A percentile compares a stretch with the other conserved stretches of the same genome.
Conservation (phyloP, 2,113 vertebrate genomes). For the Hylia prasina region DNA sequence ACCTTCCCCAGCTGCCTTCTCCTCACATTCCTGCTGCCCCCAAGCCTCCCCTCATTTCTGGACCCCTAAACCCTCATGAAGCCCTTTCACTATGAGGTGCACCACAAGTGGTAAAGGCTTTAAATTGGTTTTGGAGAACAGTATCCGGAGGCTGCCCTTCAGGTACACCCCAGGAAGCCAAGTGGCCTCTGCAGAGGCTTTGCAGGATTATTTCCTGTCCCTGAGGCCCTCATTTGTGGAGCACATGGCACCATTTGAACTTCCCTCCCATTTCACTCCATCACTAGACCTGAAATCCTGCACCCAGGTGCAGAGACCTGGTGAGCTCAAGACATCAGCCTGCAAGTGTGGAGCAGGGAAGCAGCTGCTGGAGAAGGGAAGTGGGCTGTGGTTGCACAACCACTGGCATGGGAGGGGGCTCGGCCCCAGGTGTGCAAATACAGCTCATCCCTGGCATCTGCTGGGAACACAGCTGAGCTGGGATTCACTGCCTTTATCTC, state of each 20-base stretch:
- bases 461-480: neutral
- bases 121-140: neutral
- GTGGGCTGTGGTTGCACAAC: neutral
- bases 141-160: neutral
- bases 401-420: neutral
- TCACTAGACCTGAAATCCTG: neutral
- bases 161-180: neutral
- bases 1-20: neutral
- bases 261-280: neutral
- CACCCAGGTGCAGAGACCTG: neutral
- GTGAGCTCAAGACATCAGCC: neutral
- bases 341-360: neutral
- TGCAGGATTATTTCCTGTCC: neutral
- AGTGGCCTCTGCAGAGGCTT: neutral
- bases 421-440: neutral
- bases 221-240: neutral
- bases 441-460: neutral
- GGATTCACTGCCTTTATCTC: neutral
- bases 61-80: neutral
- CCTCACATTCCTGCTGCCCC: neutral
- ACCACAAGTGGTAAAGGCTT: neutral
- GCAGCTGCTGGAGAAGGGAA: neutral
- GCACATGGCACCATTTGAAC: neutral
- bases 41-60: neutral
- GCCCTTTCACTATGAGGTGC: fast-evolving